phyloP scores from a whole-genome alignment of 1,140 invertebrate species.

The Conus betulinus region DNA sequence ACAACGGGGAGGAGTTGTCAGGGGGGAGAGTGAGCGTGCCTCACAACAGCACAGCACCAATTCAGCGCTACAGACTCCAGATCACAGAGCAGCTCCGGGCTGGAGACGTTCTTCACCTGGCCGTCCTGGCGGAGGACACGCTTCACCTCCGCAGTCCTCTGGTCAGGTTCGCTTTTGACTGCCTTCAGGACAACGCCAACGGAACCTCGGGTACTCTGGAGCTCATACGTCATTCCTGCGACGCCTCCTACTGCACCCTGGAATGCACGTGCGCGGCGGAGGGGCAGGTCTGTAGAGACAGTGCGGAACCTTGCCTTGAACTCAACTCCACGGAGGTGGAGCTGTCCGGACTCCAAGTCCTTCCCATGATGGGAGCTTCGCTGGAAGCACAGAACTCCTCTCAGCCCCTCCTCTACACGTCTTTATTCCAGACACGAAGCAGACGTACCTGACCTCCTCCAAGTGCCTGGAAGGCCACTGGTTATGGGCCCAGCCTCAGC shows the following conservation, averaged over 20 bases:
- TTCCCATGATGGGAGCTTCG: not conserved
- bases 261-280: slow-evolving; percentile 57
- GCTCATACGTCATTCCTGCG: slow-evolving; percentile 50
- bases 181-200: not conserved
- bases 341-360: not conserved
- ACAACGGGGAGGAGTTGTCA: slow-evolving; percentile 48
- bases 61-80: slow-evolving; percentile 26
- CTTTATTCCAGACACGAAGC: not conserved
- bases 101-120: slow-evolving; percentile 43
- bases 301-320: not conserved
- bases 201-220: slow-evolving; percentile 29
- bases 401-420: too few species aligned
- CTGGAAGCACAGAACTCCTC: not conserved
- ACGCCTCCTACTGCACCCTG: slow-evolving; percentile 47
- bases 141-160: slow-evolving; percentile 40
- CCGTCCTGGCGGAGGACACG: slow-evolving; percentile 43
- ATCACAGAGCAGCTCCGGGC: not conserved
- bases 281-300: slow-evolving; percentile 44
- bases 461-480: slow-evolving; percentile 34
- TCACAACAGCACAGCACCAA: slow-evolving; percentile 14
- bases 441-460: not conserved
- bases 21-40: slow-evolving; percentile 26
- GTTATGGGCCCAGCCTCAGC: not conserved
- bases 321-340: not conserved
- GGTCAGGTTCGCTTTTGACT: slow-evolving; percentile 35